A percentile compares a stretch with the other conserved stretches of the same genome.
Conservation (phyloP, 2,888 invertebrate species). For the Melikaiella ostensackeni region DNA sequence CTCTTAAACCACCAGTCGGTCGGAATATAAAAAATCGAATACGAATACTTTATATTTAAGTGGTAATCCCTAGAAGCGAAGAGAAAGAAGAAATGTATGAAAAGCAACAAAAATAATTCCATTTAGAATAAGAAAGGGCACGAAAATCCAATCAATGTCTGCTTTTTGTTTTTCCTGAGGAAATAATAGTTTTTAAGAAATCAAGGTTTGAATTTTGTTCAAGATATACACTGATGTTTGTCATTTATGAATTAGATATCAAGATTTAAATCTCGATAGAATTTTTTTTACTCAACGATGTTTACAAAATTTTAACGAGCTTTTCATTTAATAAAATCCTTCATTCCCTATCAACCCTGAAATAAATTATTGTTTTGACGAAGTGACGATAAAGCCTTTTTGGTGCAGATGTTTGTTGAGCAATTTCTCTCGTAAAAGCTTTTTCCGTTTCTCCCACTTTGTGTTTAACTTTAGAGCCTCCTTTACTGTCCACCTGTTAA, state of each 20-base stretch:
- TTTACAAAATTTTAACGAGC: too few relatives aligned
- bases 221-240: not conserved
- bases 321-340: not conserved
- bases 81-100: not conserved
- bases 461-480: slow-evolving; percentile 26
- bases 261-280: not conserved
- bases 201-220: not conserved
- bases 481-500: slow-evolving; percentile 38
- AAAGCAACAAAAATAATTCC: not conserved
- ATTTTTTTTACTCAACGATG: not conserved
- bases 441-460: slow-evolving; percentile 8
- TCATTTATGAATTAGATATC: not conserved
- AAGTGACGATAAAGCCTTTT: slow-evolving; percentile 16
- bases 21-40: not conserved
- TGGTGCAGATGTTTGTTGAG: slow-evolving; percentile 14
- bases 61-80: not conserved
- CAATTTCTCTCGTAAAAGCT: slow-evolving; percentile 24
- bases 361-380: slow-evolving; percentile 8
- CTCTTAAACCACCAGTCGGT: not conserved
- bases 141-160: too few relatives aligned
- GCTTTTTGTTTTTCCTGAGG: not conserved
- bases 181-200: not conserved
- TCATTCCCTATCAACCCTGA: not conserved
- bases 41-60: not conserved
- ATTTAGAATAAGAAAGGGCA: not conserved